A percentile compares a stretch with the other conserved stretches of the same genome.
Conservation (phyloP, 2,113 vertebrate species). For the Aleadryas rufinucha region DNA sequence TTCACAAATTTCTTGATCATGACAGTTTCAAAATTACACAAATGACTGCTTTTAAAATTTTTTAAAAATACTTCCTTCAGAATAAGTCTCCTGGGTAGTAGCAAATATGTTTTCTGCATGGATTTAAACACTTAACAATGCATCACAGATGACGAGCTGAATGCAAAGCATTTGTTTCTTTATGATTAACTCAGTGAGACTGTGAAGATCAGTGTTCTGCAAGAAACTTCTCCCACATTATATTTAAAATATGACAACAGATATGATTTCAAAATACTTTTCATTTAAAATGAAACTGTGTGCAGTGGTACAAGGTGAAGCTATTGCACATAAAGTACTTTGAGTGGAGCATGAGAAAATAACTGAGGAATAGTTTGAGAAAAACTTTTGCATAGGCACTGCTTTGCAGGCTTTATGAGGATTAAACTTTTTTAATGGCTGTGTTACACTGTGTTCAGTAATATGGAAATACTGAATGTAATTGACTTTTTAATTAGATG, state of each 20-base stretch:
- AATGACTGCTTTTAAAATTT: not conserved
- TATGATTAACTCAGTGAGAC: not conserved
- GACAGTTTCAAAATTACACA: not conserved
- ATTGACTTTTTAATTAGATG: not conserved
- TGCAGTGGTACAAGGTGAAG: not conserved
- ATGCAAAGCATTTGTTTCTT: not conserved
- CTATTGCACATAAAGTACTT: not conserved
- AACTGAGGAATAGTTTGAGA: not conserved
- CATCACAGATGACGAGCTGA: not conserved
- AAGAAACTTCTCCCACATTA: not conserved
- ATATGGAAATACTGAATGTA: not conserved
- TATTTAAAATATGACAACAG: not conserved
- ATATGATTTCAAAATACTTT: not conserved
- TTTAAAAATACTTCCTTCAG: not conserved
- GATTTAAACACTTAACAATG: not conserved
- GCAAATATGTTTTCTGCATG: not conserved
- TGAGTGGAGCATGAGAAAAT: not conserved
- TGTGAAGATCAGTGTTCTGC: not conserved
- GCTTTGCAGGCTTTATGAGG: not conserved
- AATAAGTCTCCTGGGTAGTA: not conserved
- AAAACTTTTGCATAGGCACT: not conserved
- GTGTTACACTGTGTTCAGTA: not conserved
- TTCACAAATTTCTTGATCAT: not conserved
- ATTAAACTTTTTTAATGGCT: not conserved
- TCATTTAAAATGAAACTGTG: not conserved